Conservation (phyloP, 2,113 vertebrate species). For the Acanthisitta chloris region DNA sequence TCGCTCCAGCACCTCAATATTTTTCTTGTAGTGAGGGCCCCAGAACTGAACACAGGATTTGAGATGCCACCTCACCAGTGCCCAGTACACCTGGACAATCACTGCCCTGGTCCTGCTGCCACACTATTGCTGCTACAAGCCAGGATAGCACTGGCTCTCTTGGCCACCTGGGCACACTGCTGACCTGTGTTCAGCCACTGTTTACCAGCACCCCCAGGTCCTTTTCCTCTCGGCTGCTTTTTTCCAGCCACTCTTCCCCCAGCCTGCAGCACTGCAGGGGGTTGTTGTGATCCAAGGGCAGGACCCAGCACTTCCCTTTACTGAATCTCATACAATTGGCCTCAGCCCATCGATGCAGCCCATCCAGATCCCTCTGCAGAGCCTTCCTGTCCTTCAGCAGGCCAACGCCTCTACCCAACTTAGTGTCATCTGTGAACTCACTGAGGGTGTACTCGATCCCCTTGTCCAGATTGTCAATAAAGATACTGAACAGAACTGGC, state of each 20-base stretch:
- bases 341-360: not conserved
- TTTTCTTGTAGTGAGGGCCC: not conserved
- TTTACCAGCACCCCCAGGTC: not conserved
- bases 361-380: not conserved
- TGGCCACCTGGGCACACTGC: not conserved
- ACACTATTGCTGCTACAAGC: not conserved
- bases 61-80: not conserved
- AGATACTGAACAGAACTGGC: not conserved
- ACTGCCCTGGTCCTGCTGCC: not conserved
- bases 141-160: not conserved
- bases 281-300: not conserved
- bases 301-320: not conserved
- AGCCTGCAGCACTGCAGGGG: not conserved
- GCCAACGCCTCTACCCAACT: not conserved
- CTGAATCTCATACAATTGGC: not conserved
- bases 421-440: not conserved
- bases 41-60: not conserved
- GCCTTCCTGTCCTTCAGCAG: not conserved
- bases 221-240: not conserved
- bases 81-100: not conserved
- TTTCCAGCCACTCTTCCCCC: not conserved
- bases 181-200: not conserved
- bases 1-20: accelerated
- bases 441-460: not conserved
- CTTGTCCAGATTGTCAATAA: not conserved